Evolutionary conservation across 2,113 vertebrate species (phyloP).

Genomic region (Taurulus bubalis): DNA sequence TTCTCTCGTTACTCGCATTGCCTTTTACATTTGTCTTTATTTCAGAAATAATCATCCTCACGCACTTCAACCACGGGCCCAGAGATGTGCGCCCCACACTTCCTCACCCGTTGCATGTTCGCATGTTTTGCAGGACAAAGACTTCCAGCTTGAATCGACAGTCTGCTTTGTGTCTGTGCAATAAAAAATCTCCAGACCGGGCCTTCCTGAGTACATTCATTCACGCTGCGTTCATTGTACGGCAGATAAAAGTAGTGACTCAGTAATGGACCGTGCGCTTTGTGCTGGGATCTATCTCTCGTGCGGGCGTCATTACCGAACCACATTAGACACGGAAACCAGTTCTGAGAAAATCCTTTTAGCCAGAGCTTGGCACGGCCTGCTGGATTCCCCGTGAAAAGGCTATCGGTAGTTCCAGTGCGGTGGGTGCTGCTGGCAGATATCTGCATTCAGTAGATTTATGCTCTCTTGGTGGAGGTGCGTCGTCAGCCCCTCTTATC

Average conservation of each 20-base stretch:
- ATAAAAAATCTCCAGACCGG: slow-evolving; percentile 18
- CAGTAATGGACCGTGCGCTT: slow-evolving; percentile 69
- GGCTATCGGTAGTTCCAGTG: slow-evolving; percentile 43
- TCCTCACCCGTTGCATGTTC: neutral
- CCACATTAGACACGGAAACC: slow-evolving; percentile 61
- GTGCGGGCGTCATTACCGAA: slow-evolving; percentile 44
- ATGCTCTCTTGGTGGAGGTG: slow-evolving; percentile 39
- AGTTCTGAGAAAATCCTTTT: slow-evolving; percentile 47
- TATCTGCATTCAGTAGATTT: slow-evolving; percentile 50
- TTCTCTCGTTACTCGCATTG: slow-evolving; percentile 19
- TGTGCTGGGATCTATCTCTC: slow-evolving; percentile 49
- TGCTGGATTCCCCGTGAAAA: slow-evolving; percentile 29
- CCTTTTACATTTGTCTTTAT: slow-evolving; percentile 15
- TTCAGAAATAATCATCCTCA: neutral
- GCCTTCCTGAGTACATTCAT: slow-evolving; percentile 26
- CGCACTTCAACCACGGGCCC: neutral
- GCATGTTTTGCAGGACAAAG: slow-evolving; percentile 21
- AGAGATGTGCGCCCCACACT: neutral
- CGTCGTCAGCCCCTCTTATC: slow-evolving; percentile 54
- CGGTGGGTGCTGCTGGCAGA: slow-evolving; percentile 48
- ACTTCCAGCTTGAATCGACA: slow-evolving; percentile 37
- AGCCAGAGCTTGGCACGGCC: slow-evolving; percentile 44
- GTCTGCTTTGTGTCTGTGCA: slow-evolving; percentile 38
- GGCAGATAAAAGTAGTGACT: slow-evolving; percentile 56
- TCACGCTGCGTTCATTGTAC: slow-evolving; percentile 19